A percentile compares a stretch with the other conserved stretches of the same genome.
Conservation (phyloP, 2,888 invertebrate species). For the Adelphocoris suturalis region DNA sequence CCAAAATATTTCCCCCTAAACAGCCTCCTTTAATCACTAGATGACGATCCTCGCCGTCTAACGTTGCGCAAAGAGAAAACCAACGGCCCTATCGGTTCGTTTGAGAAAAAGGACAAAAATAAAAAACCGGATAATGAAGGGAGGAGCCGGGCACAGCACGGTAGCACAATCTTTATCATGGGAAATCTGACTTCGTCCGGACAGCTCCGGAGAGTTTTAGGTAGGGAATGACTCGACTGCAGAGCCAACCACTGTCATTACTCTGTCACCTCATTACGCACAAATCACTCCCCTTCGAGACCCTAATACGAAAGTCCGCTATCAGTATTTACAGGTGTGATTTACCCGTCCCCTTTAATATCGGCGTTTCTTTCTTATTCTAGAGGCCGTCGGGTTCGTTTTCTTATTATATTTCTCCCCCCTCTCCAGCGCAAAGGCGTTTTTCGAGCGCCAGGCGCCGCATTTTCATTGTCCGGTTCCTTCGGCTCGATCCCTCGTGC, state of each 20-base stretch:
- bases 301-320: constrained; percentile 47
- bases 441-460: constrained; percentile 32
- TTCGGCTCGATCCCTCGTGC: not conserved
- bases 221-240: constrained; percentile 60
- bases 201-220: constrained; percentile 42
- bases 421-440: not conserved
- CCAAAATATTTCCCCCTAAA: too few relatives aligned
- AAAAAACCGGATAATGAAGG: constrained; percentile 53
- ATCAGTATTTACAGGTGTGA: constrained; percentile 66
- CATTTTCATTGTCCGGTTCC: not conserved
- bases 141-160: constrained; percentile 32
- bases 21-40: not conserved
- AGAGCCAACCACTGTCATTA: constrained; percentile 53
- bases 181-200: constrained; percentile 51
- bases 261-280: constrained; percentile 65
- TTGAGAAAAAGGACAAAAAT: constrained; percentile 17
- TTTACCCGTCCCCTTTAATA: constrained; percentile 65
- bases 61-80: constrained; percentile 8
- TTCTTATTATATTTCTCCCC: constrained; percentile 52
- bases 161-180: constrained; percentile 66
- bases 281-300: constrained; percentile 56
- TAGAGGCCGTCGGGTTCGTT: not conserved
- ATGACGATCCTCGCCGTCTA: not conserved
- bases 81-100: not conserved
- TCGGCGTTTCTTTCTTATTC: constrained; percentile 45